phyloP scores from a whole-genome alignment of 1,140 invertebrate species.

The Brachionus koreanus region DNA sequence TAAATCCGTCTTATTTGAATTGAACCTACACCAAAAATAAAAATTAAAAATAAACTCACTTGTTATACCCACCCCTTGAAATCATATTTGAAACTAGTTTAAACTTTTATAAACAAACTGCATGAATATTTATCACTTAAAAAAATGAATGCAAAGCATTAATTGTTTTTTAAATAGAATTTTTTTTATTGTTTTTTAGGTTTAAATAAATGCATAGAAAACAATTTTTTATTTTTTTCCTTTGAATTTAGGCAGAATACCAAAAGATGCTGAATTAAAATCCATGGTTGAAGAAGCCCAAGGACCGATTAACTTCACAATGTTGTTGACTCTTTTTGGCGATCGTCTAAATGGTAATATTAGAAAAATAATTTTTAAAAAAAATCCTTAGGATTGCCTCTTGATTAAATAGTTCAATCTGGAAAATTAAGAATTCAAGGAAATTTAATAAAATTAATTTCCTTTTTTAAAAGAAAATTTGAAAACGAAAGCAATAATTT shows the following conservation, averaged over 20 bases:
- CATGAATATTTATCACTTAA: background rate
- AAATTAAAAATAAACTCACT: no score
- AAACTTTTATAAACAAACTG: background rate
- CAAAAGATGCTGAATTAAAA: slow-evolving; percentile 82
- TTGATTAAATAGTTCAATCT: no score
- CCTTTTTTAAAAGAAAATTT: background rate
- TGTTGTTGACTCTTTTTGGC: slow-evolving; percentile 84
- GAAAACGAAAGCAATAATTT: background rate
- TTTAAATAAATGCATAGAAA: background rate
- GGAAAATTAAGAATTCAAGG: no score
- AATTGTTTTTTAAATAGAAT: background rate
- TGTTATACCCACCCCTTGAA: no score
- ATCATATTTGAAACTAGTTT: no score
- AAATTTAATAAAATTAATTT: background rate
- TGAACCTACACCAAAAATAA: no score
- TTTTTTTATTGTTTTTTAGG: background rate
- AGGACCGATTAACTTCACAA: slow-evolving; percentile 90
- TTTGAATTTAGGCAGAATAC: slow-evolving; percentile 64
- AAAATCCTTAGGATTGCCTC: no score
- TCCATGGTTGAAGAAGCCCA: slow-evolving; percentile 82
- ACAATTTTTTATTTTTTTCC: background rate
- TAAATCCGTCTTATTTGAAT: no score
- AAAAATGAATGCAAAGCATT: no score
- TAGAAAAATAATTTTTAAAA: no score
- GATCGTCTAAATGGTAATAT: slow-evolving; percentile 55